Evolutionary conservation across 35 echinoderm and acorn worm genomes (phyloP).

Genomic region (Ophioderma brevispina): DNA sequence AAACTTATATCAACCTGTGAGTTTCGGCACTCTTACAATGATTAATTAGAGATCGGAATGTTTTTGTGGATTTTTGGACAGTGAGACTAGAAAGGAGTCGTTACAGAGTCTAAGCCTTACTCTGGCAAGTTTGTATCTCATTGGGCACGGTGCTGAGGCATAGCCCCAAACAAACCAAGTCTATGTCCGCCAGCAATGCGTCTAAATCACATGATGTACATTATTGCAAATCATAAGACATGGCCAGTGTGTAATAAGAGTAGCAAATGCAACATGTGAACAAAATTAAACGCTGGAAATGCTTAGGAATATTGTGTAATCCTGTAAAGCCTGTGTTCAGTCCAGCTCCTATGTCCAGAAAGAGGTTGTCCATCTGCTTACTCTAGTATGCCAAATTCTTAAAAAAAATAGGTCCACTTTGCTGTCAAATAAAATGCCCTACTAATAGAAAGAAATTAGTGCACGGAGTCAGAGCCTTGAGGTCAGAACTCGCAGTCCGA

Average conservation of each 20-base stretch:
- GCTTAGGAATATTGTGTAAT: neutral
- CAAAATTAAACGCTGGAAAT: neutral
- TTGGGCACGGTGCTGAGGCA: neutral
- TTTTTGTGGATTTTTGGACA: neutral
- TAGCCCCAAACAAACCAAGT: constrained; percentile 13
- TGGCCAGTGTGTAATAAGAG: too few species aligned
- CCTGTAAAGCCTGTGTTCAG: constrained; percentile 19
- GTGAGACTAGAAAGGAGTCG: neutral
- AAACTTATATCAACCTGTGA: neutral
- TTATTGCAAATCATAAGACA: neutral
- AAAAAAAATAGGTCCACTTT: constrained; percentile 43
- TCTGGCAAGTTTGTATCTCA: neutral
- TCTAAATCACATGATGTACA: neutral
- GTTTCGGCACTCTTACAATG: neutral
- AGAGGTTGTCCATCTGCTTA: constrained; percentile 28
- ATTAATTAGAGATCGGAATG: neutral
- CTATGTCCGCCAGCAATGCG: too few species aligned
- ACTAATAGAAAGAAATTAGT: neutral
- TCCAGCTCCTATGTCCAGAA: neutral
- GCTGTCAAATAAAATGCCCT: constrained; percentile 27
- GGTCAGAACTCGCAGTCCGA: too few species aligned
- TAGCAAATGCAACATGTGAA: neutral
- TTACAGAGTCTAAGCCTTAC: neutral
- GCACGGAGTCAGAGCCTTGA: neutral
- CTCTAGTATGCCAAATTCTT: constrained; percentile 31